Percentiles rank a stretch among this genome's conserved stretches.
Conservation (phyloP, 2,797 vertebrate genomes). For the Poeciliopsis turneri region DNA sequence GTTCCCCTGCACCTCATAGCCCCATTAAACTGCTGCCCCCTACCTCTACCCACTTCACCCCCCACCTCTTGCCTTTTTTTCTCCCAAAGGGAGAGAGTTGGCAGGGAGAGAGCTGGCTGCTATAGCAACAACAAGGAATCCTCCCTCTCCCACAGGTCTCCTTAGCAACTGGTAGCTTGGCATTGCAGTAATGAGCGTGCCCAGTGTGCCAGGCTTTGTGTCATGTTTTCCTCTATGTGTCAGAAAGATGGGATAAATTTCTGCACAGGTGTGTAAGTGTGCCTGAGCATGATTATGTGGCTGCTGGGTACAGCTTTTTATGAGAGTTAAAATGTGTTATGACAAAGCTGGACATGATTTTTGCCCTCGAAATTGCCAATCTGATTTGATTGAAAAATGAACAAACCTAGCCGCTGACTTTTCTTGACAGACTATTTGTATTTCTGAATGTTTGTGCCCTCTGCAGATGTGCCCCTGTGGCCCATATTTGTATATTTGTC, state of each 20-base stretch:
- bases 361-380: constrained; percentile 5
- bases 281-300: constrained; percentile 33
- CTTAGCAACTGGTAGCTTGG: constrained; percentile 88
- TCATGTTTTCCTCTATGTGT: constrained; percentile 71
- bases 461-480: constrained; percentile 48
- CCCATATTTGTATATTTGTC: constrained; percentile 35
- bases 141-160: constrained; percentile 88
- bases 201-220: constrained; percentile 83
- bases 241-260: constrained; percentile 27
- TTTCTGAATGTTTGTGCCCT: constrained; percentile 23
- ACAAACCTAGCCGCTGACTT: constrained; percentile 52
- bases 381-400: constrained; percentile 54
- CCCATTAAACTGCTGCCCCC: constrained; percentile 77
- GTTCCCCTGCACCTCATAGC: constrained; percentile 74
- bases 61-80: constrained; percentile 78
- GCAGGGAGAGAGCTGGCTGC: constrained; percentile 83
- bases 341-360: constrained; percentile 46
- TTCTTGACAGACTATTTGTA: constrained; percentile 40
- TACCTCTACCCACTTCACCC: constrained; percentile 78
- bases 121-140: constrained; percentile 86
- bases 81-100: constrained; percentile 81
- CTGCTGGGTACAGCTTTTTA: constrained; percentile 50
- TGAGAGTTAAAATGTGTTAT: constrained; percentile 68
- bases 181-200: constrained; percentile 84
- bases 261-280: constrained; percentile 24